Percentiles rank a stretch among this genome's conserved stretches.
Conservation (phyloP, 2,797 vertebrate species). For the Gobio occitaniae region DNA sequence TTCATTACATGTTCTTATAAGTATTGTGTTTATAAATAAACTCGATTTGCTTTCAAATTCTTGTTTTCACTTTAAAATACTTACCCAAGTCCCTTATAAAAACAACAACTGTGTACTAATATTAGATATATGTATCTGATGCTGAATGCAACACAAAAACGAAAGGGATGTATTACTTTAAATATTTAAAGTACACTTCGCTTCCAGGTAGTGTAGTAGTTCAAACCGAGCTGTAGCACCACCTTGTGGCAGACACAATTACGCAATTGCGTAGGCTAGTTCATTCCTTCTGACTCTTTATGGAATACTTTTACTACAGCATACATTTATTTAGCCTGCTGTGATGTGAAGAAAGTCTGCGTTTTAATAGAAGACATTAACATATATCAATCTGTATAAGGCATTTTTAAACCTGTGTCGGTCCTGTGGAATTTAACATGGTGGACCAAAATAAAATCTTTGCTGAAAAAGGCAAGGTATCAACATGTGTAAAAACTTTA, state of each 20-base stretch:
- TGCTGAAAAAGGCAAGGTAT: background rate
- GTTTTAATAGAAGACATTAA: background rate
- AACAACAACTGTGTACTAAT: background rate
- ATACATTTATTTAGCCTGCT: background rate
- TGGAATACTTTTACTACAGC: background rate
- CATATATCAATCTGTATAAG: background rate
- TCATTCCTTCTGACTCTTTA: background rate
- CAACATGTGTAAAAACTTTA: no score
- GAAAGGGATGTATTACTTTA: background rate
- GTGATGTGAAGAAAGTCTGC: background rate
- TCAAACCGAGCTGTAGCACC: slow-evolving; percentile 1
- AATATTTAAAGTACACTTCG: background rate
- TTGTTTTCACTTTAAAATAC: background rate
- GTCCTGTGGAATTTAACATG: background rate
- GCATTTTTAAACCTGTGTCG: background rate
- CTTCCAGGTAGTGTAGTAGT: background rate
- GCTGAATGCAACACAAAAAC: background rate
- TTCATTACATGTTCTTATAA: background rate
- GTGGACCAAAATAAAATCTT: background rate
- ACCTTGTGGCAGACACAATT: slow-evolving; percentile 22
- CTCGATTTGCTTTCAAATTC: background rate
- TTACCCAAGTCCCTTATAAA: background rate
- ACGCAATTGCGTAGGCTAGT: background rate
- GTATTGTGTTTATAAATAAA: slow-evolving; percentile 24
- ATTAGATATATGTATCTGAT: background rate